Percentiles rank a stretch among this genome's conserved stretches.
Conservation (phyloP, 2,113 vertebrate species). For the Calidris pygmaea region DNA sequence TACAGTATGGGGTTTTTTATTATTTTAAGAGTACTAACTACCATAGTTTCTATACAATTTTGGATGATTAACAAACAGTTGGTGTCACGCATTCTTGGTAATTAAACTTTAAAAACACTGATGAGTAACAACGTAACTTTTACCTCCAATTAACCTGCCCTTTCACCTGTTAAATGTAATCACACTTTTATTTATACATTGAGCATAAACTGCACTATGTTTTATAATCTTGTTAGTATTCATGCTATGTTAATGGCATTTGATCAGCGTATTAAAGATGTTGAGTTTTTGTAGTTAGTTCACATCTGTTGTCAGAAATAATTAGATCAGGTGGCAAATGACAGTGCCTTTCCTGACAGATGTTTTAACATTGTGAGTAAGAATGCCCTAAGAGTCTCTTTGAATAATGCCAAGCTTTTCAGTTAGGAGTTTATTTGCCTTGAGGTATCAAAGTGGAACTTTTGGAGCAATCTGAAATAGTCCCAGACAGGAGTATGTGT, state of each 20-base stretch:
- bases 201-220: not conserved
- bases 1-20: not conserved
- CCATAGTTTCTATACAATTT: not conserved
- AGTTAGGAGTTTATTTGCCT: constrained; percentile 18
- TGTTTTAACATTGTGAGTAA: constrained; percentile 24
- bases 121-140: not conserved
- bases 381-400: not conserved
- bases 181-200: not conserved
- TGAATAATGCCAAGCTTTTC: constrained; percentile 28
- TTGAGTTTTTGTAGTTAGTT: constrained; percentile 6
- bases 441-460: not conserved
- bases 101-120: not conserved
- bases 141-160: constrained; percentile 10
- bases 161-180: constrained; percentile 38
- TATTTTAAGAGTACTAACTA: not conserved
- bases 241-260: constrained; percentile 61
- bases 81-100: not conserved
- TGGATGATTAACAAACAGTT: not conserved
- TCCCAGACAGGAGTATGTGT: not conserved
- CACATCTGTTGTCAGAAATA: constrained; percentile 50
- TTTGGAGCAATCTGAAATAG: not conserved
- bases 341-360: constrained; percentile 22
- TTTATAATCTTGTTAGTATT: constrained; percentile 46
- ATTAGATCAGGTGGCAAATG: constrained; percentile 59
- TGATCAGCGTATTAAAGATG: constrained; percentile 19